A percentile compares a stretch with the other conserved stretches of the same genome.
These are phyloP conservation scores for Rhabdophis nuchalis DNA, from an alignment of 2,797 vertebrate genomes.

Conservation along the genomic window DNA sequence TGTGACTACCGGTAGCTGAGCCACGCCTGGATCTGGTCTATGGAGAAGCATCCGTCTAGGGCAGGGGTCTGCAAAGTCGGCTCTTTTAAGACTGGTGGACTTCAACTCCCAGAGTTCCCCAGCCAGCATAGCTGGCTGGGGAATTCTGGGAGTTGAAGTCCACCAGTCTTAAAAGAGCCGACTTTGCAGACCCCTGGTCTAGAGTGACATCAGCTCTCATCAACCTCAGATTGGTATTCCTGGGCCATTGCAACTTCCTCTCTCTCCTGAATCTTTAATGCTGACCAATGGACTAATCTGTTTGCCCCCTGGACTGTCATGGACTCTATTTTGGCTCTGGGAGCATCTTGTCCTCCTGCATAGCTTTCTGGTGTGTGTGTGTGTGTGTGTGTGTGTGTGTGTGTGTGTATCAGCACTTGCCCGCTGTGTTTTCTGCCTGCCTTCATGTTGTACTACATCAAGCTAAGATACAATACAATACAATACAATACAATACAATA, in stretches of 20 bases:
- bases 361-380: background rate
- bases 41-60: background rate
- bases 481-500: too few relatives aligned
- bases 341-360: background rate
- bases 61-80: too few relatives aligned
- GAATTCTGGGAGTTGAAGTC: too few relatives aligned
- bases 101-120: too few relatives aligned
- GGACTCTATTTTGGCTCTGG: background rate
- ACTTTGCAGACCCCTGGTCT: too few relatives aligned
- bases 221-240: background rate
- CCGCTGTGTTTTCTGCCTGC: background rate
- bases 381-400: background rate
- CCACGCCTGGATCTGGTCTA: background rate
- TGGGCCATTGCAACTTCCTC: background rate
- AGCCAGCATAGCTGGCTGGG: too few relatives aligned
- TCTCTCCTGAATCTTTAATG: background rate
- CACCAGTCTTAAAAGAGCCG: too few relatives aligned
- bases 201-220: background rate
- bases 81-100: too few relatives aligned
- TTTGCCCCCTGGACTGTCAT: background rate
- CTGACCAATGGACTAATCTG: background rate
- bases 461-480: background rate
- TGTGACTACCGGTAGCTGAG: background rate
- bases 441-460: background rate
- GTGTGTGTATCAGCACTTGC: background rate